Conservation (phyloP, 2,113 vertebrate genomes). For the Saccopteryx bilineata region DNA sequence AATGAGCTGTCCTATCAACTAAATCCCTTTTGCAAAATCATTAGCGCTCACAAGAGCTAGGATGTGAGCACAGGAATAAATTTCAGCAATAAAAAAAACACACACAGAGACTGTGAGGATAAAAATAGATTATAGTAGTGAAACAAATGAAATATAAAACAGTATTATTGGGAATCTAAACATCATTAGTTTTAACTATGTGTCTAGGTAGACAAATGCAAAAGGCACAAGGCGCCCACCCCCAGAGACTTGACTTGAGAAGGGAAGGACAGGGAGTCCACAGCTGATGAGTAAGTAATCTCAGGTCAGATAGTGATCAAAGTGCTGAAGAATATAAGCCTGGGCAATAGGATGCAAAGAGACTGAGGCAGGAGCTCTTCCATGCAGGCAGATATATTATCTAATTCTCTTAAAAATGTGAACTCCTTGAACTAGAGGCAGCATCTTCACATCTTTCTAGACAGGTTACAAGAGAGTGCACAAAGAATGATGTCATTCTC, state of each 20-base stretch:
- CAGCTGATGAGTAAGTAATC: background rate
- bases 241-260: background rate
- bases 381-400: rapidly evolving
- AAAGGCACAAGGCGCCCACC: background rate
- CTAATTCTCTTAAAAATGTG: background rate
- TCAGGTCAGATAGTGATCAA: background rate
- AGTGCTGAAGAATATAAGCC: background rate
- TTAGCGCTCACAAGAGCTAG: background rate
- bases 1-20: background rate
- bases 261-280: background rate
- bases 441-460: background rate
- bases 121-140: background rate
- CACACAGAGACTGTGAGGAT: background rate
- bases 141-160: background rate
- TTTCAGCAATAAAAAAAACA: background rate
- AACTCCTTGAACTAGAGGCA: background rate
- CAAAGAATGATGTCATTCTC: background rate
- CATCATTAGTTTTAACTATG: background rate
- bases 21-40: background rate
- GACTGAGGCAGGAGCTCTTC: no score
- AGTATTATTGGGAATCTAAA: background rate
- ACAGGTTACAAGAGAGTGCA: background rate
- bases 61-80: background rate
- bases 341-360: background rate
- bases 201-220: background rate